Evolutionary conservation across 2,888 invertebrate genomes (phyloP).

Genomic region (Lochmaea capreae): DNA sequence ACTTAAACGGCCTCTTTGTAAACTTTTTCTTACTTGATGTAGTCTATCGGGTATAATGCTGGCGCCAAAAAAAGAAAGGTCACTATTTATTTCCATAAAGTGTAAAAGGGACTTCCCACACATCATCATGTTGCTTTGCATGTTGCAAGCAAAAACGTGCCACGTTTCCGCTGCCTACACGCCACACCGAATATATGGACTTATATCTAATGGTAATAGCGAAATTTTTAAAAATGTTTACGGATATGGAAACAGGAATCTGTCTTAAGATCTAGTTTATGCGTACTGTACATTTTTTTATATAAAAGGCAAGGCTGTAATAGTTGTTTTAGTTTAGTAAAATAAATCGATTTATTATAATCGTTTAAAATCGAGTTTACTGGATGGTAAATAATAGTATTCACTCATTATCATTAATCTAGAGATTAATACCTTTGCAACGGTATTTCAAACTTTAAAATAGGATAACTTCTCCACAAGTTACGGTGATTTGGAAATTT

Average conservation of each 20-base stretch:
- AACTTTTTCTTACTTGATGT: neutral
- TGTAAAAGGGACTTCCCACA: slow-evolving; percentile 27
- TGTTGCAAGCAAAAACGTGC: slow-evolving; percentile 40
- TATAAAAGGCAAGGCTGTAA: neutral
- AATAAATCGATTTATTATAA: no score
- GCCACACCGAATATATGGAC: slow-evolving; percentile 27
- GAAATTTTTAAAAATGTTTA: slow-evolving; percentile 8
- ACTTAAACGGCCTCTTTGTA: neutral
- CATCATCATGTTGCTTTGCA: slow-evolving; percentile 16
- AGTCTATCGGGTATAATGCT: slow-evolving; percentile 4
- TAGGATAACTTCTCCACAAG: no score
- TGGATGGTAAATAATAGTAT: no score
- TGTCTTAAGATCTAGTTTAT: slow-evolving; percentile 16
- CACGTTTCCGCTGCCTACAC: slow-evolving; percentile 44
- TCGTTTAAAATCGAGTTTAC: no score
- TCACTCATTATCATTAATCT: no score
- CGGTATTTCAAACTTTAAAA: no score
- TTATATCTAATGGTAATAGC: slow-evolving; percentile 34
- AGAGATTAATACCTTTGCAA: no score
- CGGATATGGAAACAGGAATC: slow-evolving; percentile 24
- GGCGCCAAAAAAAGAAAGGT: slow-evolving; percentile 28
- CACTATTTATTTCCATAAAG: slow-evolving; percentile 30
- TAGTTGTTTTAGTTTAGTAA: neutral
- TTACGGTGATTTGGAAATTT: no score
- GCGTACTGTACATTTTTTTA: neutral